Conservation (phyloP, 2,888 invertebrate species). For the Tortrix viridana region DNA sequence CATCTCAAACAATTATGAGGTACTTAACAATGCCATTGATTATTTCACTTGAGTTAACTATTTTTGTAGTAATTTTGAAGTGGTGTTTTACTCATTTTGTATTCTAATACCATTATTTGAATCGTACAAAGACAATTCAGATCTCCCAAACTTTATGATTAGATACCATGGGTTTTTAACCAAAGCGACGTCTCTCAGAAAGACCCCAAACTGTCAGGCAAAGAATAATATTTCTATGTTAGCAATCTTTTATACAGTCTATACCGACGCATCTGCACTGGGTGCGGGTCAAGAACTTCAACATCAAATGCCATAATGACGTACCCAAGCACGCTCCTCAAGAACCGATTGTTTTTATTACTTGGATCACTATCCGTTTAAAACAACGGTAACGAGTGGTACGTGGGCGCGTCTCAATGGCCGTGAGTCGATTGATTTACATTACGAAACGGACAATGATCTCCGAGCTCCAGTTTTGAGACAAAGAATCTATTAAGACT, state of each 20-base stretch:
- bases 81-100: too few relatives aligned
- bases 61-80: neutral
- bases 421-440: conserved; percentile 31
- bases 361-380: conserved; percentile 22
- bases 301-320: conserved; percentile 2
- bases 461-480: conserved; percentile 7
- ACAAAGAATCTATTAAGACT: conserved; percentile 7
- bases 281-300: conserved; percentile 13
- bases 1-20: conserved; percentile 13
- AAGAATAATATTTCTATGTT: neutral
- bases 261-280: neutral
- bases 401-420: conserved; percentile 47
- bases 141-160: too few relatives aligned
- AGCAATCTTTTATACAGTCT: neutral
- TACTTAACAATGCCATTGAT: neutral
- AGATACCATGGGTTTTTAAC: too few relatives aligned
- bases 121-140: too few relatives aligned
- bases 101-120: too few relatives aligned
- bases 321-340: conserved; percentile 5
- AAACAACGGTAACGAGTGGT: conserved; percentile 49
- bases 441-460: conserved; percentile 31
- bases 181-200: too few relatives aligned
- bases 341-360: conserved; percentile 25
- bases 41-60: neutral
- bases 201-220: neutral